A percentile compares a stretch with the other conserved stretches of the same genome.
Conservation (phyloP, 64 coral and sea anemone genomes). For the Trachythela sp. region DNA sequence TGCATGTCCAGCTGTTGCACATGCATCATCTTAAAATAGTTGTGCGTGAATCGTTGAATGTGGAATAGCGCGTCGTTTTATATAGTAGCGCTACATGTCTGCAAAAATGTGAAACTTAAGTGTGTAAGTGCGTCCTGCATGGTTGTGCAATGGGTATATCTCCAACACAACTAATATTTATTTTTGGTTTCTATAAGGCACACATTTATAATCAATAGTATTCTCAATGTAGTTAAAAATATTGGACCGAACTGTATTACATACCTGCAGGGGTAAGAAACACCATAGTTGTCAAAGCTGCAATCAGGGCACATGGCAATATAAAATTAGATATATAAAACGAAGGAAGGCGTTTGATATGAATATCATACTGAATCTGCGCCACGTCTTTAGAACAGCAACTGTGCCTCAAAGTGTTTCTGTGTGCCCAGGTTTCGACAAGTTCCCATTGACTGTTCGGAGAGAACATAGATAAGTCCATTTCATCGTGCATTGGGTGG, state of each 20-base stretch:
- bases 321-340: slow-evolving; percentile 89
- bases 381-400: slow-evolving; percentile 73
- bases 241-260: not conserved
- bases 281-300: slow-evolving; percentile 64
- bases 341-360: slow-evolving; percentile 56
- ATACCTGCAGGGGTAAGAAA: slow-evolving; percentile 77
- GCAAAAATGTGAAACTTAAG: too few relatives aligned
- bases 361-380: slow-evolving; percentile 65
- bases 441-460: slow-evolving; percentile 78
- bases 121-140: too few relatives aligned
- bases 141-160: too few relatives aligned
- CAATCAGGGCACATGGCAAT: slow-evolving; percentile 79
- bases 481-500: slow-evolving; percentile 20
- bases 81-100: too few relatives aligned
- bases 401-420: slow-evolving; percentile 50
- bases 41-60: too few relatives aligned
- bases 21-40: too few relatives aligned
- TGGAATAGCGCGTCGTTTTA: too few relatives aligned
- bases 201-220: too few relatives aligned
- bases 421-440: slow-evolving; percentile 45
- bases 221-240: too few relatives aligned
- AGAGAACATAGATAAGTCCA: slow-evolving; percentile 44
- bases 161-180: too few relatives aligned
- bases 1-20: too few relatives aligned
- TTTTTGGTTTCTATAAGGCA: not conserved